Conservation (phyloP, 2,888 invertebrate species). For the Drosophila sordidapex region DNA sequence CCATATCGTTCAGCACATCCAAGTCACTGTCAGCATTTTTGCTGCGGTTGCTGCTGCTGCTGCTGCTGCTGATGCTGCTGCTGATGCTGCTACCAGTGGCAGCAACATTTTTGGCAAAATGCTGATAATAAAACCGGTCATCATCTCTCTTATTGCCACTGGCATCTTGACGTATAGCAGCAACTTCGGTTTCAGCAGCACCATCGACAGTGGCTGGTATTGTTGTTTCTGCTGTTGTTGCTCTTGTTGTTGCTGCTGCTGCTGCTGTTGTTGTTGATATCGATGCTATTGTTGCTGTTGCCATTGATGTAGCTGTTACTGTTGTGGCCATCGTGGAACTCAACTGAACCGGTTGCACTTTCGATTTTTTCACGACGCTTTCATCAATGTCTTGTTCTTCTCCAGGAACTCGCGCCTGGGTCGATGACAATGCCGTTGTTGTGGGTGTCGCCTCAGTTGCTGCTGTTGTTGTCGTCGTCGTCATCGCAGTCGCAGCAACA, state of each 20-base stretch:
- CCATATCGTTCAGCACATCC: constrained; percentile 55
- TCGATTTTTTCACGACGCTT: constrained; percentile 78
- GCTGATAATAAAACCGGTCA: constrained; percentile 82
- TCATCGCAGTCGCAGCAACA: constrained; percentile 17
- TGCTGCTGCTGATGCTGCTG: constrained; percentile 24
- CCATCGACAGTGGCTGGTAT: constrained; percentile 30
- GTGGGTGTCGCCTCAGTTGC: constrained; percentile 23
- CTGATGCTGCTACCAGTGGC: constrained; percentile 30
- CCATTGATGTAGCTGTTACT: constrained; percentile 21
- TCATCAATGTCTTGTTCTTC: constrained; percentile 34
- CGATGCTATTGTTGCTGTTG: constrained; percentile 36
- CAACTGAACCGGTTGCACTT: constrained; percentile 82
- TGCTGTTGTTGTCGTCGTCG: constrained; percentile 22
- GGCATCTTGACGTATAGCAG: constrained; percentile 53
- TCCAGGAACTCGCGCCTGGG: constrained; percentile 1
- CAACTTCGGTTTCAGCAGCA: constrained; percentile 40
- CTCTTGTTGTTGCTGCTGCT: constrained; percentile 16
- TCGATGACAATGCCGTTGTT: constrained; percentile 14
- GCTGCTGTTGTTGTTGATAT: constrained; percentile 21
- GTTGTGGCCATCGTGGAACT: constrained; percentile 23
- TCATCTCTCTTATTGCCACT: constrained; percentile 47
- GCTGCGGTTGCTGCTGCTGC: constrained; percentile 23
- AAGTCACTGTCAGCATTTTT: constrained; percentile 39
- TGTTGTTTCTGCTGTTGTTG: constrained; percentile 55
- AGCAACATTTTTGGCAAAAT: constrained; percentile 47